Evolutionary conservation across 2,113 vertebrate genomes (phyloP).

Genomic region (Chascanopsetta lugubris): DNA sequence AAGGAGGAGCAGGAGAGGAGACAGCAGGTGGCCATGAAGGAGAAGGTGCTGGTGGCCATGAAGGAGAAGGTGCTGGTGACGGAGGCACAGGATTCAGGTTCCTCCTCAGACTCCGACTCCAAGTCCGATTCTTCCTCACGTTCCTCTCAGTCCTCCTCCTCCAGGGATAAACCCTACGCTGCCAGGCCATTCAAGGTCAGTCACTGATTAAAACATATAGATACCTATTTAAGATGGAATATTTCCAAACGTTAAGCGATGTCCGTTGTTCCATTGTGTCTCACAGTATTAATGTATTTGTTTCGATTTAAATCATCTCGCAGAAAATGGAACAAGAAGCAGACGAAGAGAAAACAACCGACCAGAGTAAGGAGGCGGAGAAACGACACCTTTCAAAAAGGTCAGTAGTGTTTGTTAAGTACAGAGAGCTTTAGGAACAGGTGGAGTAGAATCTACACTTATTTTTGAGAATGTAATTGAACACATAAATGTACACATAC

Average conservation of each 20-base stretch:
- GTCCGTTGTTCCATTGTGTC: too few relatives aligned
- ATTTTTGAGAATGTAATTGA: background rate
- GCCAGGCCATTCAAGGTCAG: slow-evolving; percentile 75
- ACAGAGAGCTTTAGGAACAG: background rate
- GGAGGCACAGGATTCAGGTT: slow-evolving; percentile 57
- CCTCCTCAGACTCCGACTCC: slow-evolving; percentile 81
- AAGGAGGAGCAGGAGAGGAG: slow-evolving; percentile 3
- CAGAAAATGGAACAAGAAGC: slow-evolving; percentile 60
- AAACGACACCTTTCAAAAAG: slow-evolving; percentile 59
- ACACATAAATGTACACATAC: background rate
- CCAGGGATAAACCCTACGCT: slow-evolving; percentile 51
- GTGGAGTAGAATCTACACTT: background rate
- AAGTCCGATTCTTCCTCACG: slow-evolving; percentile 74
- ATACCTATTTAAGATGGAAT: background rate
- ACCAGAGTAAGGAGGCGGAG: slow-evolving; percentile 40
- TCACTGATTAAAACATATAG: slow-evolving; percentile 13
- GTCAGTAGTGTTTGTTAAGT: slow-evolving; percentile 60
- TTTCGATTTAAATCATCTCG: slow-evolving; percentile 24
- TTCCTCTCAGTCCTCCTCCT: slow-evolving; percentile 65
- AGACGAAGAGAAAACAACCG: slow-evolving; percentile 43
- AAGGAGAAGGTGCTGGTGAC: slow-evolving; percentile 28
- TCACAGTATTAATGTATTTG: too few relatives aligned
- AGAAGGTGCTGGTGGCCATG: slow-evolving; percentile 12
- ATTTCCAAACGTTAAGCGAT: too few relatives aligned
- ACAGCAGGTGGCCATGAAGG: slow-evolving; percentile 16